phyloP scores from a whole-genome alignment of 2,113 vertebrate genomes.

The Scytalopus superciliaris region DNA sequence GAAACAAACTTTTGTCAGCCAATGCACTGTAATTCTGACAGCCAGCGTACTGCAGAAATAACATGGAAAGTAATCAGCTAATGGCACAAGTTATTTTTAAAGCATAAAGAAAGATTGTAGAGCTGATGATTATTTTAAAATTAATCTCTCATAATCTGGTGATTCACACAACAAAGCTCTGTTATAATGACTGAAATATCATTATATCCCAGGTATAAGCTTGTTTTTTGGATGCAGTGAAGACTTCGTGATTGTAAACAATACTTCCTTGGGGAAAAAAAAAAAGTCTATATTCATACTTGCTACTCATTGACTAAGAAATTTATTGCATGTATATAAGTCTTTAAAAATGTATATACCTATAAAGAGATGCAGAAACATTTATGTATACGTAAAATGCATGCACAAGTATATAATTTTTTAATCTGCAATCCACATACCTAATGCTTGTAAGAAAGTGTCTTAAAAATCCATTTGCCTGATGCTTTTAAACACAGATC shows the following conservation, averaged over 20 bases:
- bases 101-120: too few relatives aligned
- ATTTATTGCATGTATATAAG: fast-evolving
- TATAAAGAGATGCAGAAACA: not conserved
- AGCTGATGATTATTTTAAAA: not conserved
- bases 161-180: not conserved
- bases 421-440: not conserved
- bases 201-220: not conserved
- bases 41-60: not conserved
- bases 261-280: not conserved
- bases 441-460: not conserved
- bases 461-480: not conserved
- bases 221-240: not conserved
- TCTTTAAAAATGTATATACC: not conserved
- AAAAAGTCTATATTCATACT: not conserved
- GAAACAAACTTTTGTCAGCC: not conserved
- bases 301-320: not conserved
- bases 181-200: not conserved
- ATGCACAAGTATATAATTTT: not conserved
- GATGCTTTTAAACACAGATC: not conserved
- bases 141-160: not conserved
- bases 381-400: not conserved
- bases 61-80: not conserved
- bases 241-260: not conserved
- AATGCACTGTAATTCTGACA: not conserved
- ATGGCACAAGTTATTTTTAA: not conserved